phyloP scores from a whole-genome alignment of 2,888 invertebrate species.

The Endotricha flammealis region DNA sequence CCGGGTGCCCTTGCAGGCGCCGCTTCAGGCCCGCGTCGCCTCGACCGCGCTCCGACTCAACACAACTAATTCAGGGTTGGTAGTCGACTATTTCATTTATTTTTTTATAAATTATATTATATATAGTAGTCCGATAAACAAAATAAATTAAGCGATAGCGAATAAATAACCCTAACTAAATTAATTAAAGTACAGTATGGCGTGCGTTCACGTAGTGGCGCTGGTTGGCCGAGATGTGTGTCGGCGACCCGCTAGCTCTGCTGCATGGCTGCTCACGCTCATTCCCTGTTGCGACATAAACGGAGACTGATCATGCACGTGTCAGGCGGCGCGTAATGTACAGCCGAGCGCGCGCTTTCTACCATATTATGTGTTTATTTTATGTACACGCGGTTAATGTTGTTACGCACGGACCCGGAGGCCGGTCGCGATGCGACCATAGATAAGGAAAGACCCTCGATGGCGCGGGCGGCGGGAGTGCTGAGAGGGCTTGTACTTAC shows the following conservation, averaged over 20 bases:
- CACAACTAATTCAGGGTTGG: constrained; percentile 59
- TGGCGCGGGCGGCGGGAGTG: constrained; percentile 75
- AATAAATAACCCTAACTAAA: constrained; percentile 76
- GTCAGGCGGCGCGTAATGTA: constrained; percentile 74
- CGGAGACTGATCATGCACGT: constrained; percentile 78
- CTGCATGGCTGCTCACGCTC: constrained; percentile 68
- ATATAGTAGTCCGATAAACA: constrained; percentile 72
- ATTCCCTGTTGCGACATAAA: constrained; percentile 79
- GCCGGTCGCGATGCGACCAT: constrained; percentile 65
- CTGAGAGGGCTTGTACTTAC: constrained; percentile 81
- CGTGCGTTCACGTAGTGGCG: constrained; percentile 67
- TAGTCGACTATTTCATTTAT: constrained; percentile 72
- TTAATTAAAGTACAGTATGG: constrained; percentile 72
- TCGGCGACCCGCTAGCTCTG: constrained; percentile 68
- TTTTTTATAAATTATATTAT: constrained; percentile 66
- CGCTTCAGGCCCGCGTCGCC: constrained; percentile 35
- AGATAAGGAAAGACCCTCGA: constrained; percentile 79
- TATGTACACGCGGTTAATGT: constrained; percentile 77
- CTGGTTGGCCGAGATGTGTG: constrained; percentile 69
- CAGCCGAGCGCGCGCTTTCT: constrained; percentile 75
- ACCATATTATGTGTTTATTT: constrained; percentile 66
- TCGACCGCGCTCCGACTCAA: constrained; percentile 51
- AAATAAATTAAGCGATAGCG: constrained; percentile 77
- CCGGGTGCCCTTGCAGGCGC: constrained; percentile 36
- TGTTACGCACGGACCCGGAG: constrained; percentile 73